These are phyloP conservation scores for Thalassophryne amazonica DNA, from an alignment of 2,797 vertebrate species.

Conservation along the genomic window DNA sequence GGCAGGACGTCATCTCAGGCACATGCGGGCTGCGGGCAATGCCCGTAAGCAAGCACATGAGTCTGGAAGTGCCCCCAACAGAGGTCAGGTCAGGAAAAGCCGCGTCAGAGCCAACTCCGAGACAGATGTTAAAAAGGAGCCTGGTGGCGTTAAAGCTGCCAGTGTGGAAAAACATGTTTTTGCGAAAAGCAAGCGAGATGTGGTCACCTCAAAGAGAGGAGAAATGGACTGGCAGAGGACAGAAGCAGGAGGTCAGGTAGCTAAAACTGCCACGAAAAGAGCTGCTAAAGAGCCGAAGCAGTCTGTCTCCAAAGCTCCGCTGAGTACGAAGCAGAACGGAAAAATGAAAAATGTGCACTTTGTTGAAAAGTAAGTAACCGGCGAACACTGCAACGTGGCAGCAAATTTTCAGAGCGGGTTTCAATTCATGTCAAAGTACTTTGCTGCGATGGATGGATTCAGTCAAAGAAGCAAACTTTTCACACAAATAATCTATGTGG, in stretches of 20 bases:
- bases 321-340: slow-evolving; percentile 62
- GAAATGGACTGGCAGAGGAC: slow-evolving; percentile 70
- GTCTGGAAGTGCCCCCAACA: slow-evolving; percentile 32
- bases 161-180: slow-evolving; percentile 57
- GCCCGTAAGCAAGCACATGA: slow-evolving; percentile 65
- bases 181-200: slow-evolving; percentile 61
- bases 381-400: too few relatives aligned
- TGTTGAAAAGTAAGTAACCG: slow-evolving; percentile 79
- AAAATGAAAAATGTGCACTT: slow-evolving; percentile 79
- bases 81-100: slow-evolving; percentile 64
- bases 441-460: too few relatives aligned
- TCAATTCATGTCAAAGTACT: too few relatives aligned
- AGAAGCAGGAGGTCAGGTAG: slow-evolving; percentile 48
- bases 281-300: slow-evolving; percentile 61
- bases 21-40: slow-evolving; percentile 76
- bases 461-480: too few relatives aligned
- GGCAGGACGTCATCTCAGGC: slow-evolving; percentile 66
- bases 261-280: slow-evolving; percentile 65
- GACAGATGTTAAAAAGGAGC: slow-evolving; percentile 69
- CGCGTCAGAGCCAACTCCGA: slow-evolving; percentile 67
- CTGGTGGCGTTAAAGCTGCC: slow-evolving; percentile 42
- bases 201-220: slow-evolving; percentile 56
- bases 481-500: too few relatives aligned
- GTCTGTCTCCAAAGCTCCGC: slow-evolving; percentile 56
- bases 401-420: too few relatives aligned